phyloP scores from a whole-genome alignment of 2,888 invertebrate genomes.

The Deroplatys truncata region DNA sequence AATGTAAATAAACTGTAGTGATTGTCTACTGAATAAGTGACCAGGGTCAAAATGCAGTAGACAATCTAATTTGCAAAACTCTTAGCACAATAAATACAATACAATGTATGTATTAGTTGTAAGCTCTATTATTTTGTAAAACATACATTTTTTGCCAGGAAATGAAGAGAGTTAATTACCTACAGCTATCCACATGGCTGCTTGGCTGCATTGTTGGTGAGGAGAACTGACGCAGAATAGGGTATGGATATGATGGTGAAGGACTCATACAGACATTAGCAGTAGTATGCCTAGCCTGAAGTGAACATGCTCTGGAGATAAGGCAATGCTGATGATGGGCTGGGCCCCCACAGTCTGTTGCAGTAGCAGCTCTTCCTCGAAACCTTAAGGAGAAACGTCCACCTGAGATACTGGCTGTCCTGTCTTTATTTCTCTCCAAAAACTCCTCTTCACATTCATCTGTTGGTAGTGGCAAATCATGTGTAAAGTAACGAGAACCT shows the following conservation, averaged over 20 bases:
- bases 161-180: background rate
- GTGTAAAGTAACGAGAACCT: constrained; percentile 56
- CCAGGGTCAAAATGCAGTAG: too few relatives aligned
- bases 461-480: constrained; percentile 56
- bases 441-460: constrained; percentile 56
- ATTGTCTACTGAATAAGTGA: too few relatives aligned
- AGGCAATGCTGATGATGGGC: constrained; percentile 31
- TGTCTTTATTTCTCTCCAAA: constrained; percentile 34
- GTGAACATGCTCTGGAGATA: constrained; percentile 41
- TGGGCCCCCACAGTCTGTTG: constrained; percentile 26
- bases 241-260: constrained; percentile 32
- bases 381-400: background rate
- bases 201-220: constrained; percentile 46
- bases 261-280: background rate
- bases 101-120: too few relatives aligned
- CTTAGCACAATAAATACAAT: too few relatives aligned
- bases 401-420: background rate
- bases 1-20: too few relatives aligned
- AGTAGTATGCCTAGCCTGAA: constrained; percentile 38
- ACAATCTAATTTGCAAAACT: too few relatives aligned
- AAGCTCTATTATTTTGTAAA: too few relatives aligned
- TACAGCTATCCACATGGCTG: constrained; percentile 33
- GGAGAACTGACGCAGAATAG: constrained; percentile 49
- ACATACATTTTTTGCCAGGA: too few relatives aligned
- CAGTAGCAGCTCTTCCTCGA: constrained; percentile 36